These are phyloP conservation scores for Catajapyx aquilonaris DNA, from an alignment of 1,140 invertebrate species.

Conservation along the genomic window DNA sequence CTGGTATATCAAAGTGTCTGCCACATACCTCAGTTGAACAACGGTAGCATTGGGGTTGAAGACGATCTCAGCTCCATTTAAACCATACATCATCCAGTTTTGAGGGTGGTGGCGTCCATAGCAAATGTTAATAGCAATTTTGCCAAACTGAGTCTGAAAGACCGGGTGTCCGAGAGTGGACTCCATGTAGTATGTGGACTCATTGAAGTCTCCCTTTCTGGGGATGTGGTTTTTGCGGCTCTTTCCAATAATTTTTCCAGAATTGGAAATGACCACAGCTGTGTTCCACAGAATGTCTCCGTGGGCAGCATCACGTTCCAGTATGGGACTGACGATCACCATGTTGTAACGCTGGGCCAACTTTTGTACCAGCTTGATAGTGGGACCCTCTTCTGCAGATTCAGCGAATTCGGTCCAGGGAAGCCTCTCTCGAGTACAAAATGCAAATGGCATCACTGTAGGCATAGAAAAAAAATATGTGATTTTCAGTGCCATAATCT, in stretches of 20 bases:
- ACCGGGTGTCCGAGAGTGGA: slow-evolving; percentile 31
- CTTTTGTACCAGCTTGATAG: slow-evolving; percentile 71
- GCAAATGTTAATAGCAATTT: too few relatives aligned
- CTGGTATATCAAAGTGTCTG: not conserved
- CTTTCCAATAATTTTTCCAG: slow-evolving; percentile 75
- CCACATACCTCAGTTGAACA: slow-evolving; percentile 30
- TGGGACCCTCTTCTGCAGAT: too few relatives aligned
- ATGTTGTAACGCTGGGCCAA: slow-evolving; percentile 74
- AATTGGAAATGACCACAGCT: slow-evolving; percentile 75
- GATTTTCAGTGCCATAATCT: slow-evolving; percentile 1
- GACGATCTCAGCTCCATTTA: slow-evolving; percentile 98
- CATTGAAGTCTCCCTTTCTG: slow-evolving; percentile 92
- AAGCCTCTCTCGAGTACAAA: slow-evolving; percentile 88
- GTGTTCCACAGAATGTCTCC: slow-evolving; percentile 92
- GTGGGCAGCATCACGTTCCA: slow-evolving; percentile 73
- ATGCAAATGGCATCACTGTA: slow-evolving; percentile 92
- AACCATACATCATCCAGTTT: slow-evolving; percentile 92
- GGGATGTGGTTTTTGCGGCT: slow-evolving; percentile 98
- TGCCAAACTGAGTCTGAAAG: too few relatives aligned
- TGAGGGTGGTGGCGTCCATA: slow-evolving; percentile 90
- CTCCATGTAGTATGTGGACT: slow-evolving; percentile 96
- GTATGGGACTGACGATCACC: slow-evolving; percentile 87
- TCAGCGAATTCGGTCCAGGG: slow-evolving; percentile 98
- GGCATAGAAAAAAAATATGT: slow-evolving; percentile 7
- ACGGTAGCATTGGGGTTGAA: slow-evolving; percentile 98